Base-by-base conservation (phyloP, 2,888 invertebrate species). In the Embidobia sp. region DNA sequence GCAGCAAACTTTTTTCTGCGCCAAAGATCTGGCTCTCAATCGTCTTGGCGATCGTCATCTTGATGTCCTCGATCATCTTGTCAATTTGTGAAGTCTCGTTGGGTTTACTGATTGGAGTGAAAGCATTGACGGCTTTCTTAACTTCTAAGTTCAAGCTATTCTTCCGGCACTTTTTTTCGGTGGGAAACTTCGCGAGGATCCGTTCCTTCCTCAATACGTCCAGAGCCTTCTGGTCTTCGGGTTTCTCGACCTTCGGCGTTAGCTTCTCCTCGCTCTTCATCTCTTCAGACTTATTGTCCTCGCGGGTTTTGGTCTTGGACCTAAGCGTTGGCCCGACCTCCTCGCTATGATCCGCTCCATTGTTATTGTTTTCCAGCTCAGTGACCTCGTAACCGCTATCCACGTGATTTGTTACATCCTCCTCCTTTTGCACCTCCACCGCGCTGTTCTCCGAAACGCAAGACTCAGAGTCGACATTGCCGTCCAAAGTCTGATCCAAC, bases 31-130 rank as follows among this genome's bases (percentile, higher is more conserved):
- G 88, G 51, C 82, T 87, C 48, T 89, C 88, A 16, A 89, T 89
- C 0, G 87, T 83, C 55, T 89, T 88, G 0, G 84, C 88, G 13
- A 89, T 89, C 0, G 83, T 86, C 3, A 88, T 69, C 67, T 89
- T 89, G 11, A 89, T 88, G 33, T 84, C 83, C 29, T 88, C 87
- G 57, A 89, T 89, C 88, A 89, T 89, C 61, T 87, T 85, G 77
- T 89, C 89, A 51, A 89, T 87, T 10, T 87, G 84, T 0, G 86
- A 86, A 1, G 81, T 79, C 0, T 83, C 81, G 0, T 87, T 86
- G 0, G 81, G 77, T 51, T 85, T 87, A 3, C 81, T 81, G 7
- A 78, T 81, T 51, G 85, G 85, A 51, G 55, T 40, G 42, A 85
- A 84, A 4, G 85, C 83, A 40, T 82, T 85, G 4, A 87, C 84